Conservation (phyloP, 2,888 invertebrate species). For the Eupelmus urozonus region DNA sequence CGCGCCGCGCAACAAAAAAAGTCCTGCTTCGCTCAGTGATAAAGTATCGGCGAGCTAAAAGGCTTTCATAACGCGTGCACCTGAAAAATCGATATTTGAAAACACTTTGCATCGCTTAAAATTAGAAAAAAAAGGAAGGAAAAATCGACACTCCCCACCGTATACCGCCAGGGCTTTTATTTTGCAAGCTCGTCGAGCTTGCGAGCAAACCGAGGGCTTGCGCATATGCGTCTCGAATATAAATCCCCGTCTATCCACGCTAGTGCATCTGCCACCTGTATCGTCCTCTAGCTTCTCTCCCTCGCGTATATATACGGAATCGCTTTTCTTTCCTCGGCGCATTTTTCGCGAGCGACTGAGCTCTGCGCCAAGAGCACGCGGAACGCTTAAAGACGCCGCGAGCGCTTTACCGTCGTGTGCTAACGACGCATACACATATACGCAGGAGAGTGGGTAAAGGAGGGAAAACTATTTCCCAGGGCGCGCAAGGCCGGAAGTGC, state of each 20-base stretch:
- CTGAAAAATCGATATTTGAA: constrained; percentile 34
- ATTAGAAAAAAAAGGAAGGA: constrained; percentile 9
- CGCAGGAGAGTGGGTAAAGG: constrained; percentile 13
- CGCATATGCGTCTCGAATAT: constrained; percentile 43
- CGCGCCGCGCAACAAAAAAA: constrained; percentile 4
- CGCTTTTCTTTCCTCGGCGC: constrained; percentile 51
- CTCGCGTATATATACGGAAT: background rate
- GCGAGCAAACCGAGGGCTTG: no score
- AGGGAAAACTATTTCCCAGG: constrained; percentile 53
- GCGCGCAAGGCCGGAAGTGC: constrained; percentile 54
- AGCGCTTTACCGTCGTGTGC: constrained; percentile 4
- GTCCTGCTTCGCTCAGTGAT: no score
- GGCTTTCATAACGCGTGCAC: constrained; percentile 4
- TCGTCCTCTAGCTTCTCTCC: constrained; percentile 41
- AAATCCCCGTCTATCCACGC: constrained; percentile 47
- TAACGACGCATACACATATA: constrained; percentile 29
- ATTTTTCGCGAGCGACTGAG: constrained; percentile 28
- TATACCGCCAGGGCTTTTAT: constrained; percentile 20
- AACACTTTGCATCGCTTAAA: constrained; percentile 24
- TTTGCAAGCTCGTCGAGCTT: constrained; percentile 4
- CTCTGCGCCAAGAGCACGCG: background rate
- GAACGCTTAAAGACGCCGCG: background rate
- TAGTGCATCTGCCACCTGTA: constrained; percentile 55
- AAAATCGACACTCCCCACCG: background rate
- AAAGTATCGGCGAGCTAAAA: constrained; percentile 2